Base-by-base conservation (phyloP, 2,797 vertebrate genomes). In the Urosaurus nigricauda region DNA sequence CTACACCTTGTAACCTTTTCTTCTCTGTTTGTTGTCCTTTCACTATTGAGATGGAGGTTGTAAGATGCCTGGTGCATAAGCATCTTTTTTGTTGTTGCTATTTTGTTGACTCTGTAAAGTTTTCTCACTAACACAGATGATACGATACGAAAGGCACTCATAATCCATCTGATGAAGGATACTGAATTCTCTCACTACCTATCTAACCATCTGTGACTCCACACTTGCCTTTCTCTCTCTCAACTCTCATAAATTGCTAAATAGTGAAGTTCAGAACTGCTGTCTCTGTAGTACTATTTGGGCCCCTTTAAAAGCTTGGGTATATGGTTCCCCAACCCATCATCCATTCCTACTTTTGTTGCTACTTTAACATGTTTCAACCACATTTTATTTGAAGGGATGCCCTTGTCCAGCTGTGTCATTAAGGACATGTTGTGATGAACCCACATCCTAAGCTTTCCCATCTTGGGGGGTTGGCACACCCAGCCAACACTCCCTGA, bases 381-480 rank as follows among this genome's bases (percentile, higher is more conserved):
- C 40, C 75, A 37, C 47, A 4, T 4, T 35, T 7, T 24, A 16
- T 63, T 43, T 74, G 82, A 79, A 87, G 40, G 47, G 26, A 65
- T 35, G 56, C 12, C 13, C 47, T 11, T 43, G 29, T 51, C 24
- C 56, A 40, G 5, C 32, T 40, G 71, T 19, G 32, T 26, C 19
- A 63, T 82, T 63, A 16, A 58, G 5, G 81, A 51, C n/a, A 78
- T n/a, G 4, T 60, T 29, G n/a, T 24, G n/a, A 78, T 56, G 47
- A 70, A 78, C 70, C 17, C 79, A 70, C 79, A 86, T 77, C 58
- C 14, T 86, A 47, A 13, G 83, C 24, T 85, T n/a, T n/a, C 83
- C 77, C 73, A 43, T 89, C 88, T 74, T 85, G 83, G 70, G 79
- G 71, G 58, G 71, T 89, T 82, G 84, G 51, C 84, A 75, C 70